These are phyloP conservation scores for Antechinus flavipes DNA, from an alignment of 2,113 vertebrate genomes.

Conservation along the genomic window DNA sequence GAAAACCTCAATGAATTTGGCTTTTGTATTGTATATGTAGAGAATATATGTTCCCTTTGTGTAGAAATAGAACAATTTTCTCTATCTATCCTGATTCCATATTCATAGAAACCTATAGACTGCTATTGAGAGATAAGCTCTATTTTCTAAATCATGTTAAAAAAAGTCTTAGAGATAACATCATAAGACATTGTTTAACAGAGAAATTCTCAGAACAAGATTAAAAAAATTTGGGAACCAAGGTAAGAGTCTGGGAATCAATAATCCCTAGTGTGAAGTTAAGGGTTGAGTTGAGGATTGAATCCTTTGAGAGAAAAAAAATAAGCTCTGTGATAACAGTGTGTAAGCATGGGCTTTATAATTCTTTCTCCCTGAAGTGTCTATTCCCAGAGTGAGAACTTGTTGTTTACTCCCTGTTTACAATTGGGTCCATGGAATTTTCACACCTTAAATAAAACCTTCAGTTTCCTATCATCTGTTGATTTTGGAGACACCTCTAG, in stretches of 20 bases:
- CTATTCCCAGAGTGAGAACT: not conserved
- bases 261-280: not conserved
- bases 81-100: not conserved
- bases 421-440: conserved; percentile 36
- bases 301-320: not conserved
- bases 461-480: not conserved
- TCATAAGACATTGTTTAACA: not conserved
- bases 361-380: conserved; percentile 13
- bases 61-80: not conserved
- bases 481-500: not conserved
- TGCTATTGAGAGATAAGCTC: not conserved
- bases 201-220: not conserved
- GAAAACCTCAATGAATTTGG: too few species aligned
- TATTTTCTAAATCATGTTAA: not conserved
- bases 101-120: not conserved
- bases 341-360: not conserved
- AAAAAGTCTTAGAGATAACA: conserved; percentile 21
- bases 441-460: not conserved
- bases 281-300: not conserved
- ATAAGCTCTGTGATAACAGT: not conserved
- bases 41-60: too few species aligned
- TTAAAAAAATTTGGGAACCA: not conserved
- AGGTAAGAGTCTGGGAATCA: not conserved
- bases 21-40: too few species aligned
- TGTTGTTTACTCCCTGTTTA: not conserved